phyloP scores from a whole-genome alignment of 53 echinoderm and acorn worm genomes.

The Luidia sarsii region DNA sequence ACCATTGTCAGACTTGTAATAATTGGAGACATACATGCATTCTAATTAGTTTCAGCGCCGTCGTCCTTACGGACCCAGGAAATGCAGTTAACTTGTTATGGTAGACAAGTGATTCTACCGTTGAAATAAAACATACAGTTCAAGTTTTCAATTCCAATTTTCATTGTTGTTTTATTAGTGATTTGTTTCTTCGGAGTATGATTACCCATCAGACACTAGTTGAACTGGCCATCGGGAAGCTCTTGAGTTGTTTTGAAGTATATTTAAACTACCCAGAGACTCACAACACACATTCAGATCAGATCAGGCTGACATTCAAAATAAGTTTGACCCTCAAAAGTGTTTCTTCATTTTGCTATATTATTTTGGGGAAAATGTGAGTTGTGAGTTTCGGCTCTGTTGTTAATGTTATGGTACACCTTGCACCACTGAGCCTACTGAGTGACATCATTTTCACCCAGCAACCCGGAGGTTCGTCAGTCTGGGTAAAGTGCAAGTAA shows the following conservation, averaged over 20 bases:
- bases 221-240: background rate
- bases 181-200: background rate
- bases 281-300: slow-evolving; percentile 8
- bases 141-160: too few relatives aligned
- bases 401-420: background rate
- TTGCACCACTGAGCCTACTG: background rate
- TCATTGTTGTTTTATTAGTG: too few relatives aligned
- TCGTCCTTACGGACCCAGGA: too few relatives aligned
- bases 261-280: background rate
- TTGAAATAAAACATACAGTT: too few relatives aligned
- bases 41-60: too few relatives aligned
- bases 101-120: too few relatives aligned
- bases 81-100: too few relatives aligned
- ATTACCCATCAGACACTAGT: background rate
- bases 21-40: too few relatives aligned
- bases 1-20: too few relatives aligned
- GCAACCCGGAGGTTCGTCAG: slow-evolving; percentile 15
- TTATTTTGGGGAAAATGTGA: background rate
- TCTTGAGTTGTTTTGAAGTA: background rate
- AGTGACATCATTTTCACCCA: background rate
- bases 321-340: background rate
- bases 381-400: background rate
- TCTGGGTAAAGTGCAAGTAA: background rate
- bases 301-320: background rate
- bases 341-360: background rate